Evolutionary conservation across 2,888 invertebrate species (phyloP), one percentile per base, ranked within the genome.

Genomic region (Diloba caeruleocephala): DNA sequence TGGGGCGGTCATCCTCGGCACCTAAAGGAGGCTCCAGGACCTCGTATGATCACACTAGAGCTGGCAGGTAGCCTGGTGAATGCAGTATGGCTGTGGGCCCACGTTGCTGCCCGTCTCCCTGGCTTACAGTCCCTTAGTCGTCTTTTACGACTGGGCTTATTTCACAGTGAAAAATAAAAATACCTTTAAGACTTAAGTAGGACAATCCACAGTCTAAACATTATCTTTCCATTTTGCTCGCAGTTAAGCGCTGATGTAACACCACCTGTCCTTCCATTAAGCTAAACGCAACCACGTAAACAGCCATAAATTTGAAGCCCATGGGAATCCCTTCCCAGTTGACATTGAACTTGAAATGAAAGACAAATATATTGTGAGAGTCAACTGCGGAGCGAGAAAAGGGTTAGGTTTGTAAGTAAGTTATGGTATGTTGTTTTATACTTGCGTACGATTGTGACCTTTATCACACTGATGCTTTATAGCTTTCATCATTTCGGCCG

Each of bases 301-400:
- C 59, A 46, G 39, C 25, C 39, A 60, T 67, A 67, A 61, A 67
- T 67, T 61, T 53, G 29, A 26, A 21, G 44, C 62, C 46, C 69
- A 64, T 61, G 54, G 49, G 56, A 64, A 55, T 38, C 33, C 6
- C 21, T 44, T 41, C 42, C 49, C 12, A 31, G 50, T 70, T 64
- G 69, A 72, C 72, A 58, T 13, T 72, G 73, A 68, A 72, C 70
- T 70, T 68, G 65, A 65, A 49, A 70, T 55, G 48, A 26, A 72
- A 72, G 39, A 39, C 50, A 68, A 70, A 70, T 68, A 71, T 62
- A 53, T 46, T 33, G 15, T 23, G 41, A 53, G 46, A 51, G 60
- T 33, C 48, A 46, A 50, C 38, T 39, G 17, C 12, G 38, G 36
- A n/a, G n/a, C n/a, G 17, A 39, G 50, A 55, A 71, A 53, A 64